Percentiles rank a stretch among this genome's conserved stretches.
Conservation (phyloP, 1,140 invertebrate species). For the Pachypeltis micranthus region DNA sequence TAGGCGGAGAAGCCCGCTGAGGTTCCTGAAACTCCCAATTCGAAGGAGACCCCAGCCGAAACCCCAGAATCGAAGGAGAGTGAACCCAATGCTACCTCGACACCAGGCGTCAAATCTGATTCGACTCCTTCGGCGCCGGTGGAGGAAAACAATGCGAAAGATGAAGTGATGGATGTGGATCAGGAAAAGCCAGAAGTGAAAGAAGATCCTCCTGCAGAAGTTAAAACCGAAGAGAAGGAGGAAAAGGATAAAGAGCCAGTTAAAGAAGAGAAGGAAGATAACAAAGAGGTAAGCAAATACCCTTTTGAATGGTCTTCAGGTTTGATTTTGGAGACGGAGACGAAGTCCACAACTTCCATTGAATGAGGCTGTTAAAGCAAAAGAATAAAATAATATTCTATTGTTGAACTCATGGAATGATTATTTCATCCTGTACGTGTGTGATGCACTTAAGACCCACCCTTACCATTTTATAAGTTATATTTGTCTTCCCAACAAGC, state of each 20-base stretch:
- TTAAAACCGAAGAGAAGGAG: constrained; percentile 23
- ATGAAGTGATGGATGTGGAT: constrained; percentile 30
- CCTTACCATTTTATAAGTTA: background rate
- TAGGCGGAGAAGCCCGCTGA: background rate
- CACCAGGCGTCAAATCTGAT: constrained; percentile 10
- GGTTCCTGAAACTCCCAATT: background rate
- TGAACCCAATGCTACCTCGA: constrained; percentile 21
- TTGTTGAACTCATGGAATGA: no score
- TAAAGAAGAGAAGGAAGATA: constrained; percentile 34
- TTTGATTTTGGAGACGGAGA: background rate
- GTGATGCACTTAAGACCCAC: background rate
- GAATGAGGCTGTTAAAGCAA: background rate
- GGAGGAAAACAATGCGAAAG: constrained; percentile 28
- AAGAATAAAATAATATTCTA: background rate
- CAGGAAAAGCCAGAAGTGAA: constrained; percentile 26
- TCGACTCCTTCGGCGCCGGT: constrained; percentile 23
- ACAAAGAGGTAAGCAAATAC: constrained; percentile 30
- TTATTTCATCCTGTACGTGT: no score
- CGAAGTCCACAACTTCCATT: no score
- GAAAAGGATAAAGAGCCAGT: constrained; percentile 35
- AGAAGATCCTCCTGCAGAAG: constrained; percentile 22
- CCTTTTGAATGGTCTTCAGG: background rate
- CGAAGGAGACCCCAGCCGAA: constrained; percentile 31
- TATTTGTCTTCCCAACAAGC: background rate
- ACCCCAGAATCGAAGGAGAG: constrained; percentile 26